Percentiles rank a stretch among this genome's conserved stretches.
Conservation (phyloP, 2,797 vertebrate species). For the Acomys russatus region DNA sequence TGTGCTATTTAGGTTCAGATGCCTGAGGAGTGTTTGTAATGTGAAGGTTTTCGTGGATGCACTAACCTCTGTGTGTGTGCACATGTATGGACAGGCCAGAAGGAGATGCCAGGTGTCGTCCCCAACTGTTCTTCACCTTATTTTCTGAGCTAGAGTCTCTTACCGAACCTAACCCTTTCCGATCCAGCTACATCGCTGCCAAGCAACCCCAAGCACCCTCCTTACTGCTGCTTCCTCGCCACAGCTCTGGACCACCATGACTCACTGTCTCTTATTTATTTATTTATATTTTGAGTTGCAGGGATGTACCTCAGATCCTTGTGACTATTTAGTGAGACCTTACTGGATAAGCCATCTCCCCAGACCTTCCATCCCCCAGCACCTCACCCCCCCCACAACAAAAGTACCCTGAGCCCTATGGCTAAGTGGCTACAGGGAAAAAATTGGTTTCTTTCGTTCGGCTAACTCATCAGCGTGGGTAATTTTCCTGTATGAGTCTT, state of each 20-base stretch:
- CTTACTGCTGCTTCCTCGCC: not conserved
- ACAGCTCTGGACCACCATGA: not conserved
- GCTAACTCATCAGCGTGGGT: not conserved
- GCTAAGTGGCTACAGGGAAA: not conserved
- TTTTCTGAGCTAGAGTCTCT: not conserved
- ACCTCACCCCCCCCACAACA: not conserved
- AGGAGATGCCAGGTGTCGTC: not conserved
- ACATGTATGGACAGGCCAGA: not conserved
- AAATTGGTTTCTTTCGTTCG: constrained; percentile 2
- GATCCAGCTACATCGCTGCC: not conserved
- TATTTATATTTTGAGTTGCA: not conserved
- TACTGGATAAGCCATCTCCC: not conserved
- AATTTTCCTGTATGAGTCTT: too few species aligned
- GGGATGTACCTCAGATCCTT: not conserved
- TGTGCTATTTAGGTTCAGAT: constrained; percentile 9
- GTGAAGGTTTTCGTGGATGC: constrained; percentile 9
- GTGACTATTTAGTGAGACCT: not conserved
- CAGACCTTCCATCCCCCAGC: too few species aligned
- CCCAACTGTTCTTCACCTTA: not conserved
- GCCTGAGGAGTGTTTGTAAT: not conserved
- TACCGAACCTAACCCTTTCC: not conserved
- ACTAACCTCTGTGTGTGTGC: not conserved
- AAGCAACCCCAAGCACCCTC: not conserved
- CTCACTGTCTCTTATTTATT: not conserved
- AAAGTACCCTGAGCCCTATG: not conserved